phyloP scores from a whole-genome alignment of 2,797 vertebrate species.

The Malurus splendens region DNA sequence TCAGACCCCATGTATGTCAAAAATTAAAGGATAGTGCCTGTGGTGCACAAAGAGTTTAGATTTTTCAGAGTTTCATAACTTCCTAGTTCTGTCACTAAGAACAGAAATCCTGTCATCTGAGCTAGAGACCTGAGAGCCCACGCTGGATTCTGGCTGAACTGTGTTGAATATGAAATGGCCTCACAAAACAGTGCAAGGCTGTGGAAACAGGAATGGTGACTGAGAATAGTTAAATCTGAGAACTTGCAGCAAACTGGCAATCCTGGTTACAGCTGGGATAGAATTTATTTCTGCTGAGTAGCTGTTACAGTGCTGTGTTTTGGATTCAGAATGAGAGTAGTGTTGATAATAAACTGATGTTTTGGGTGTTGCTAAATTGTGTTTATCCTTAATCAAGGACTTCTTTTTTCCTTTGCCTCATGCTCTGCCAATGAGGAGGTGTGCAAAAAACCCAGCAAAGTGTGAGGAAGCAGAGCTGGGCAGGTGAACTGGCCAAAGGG shows the following conservation, averaged over 20 bases:
- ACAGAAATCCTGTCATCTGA: not conserved
- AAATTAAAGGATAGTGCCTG: not conserved
- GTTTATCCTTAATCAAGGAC: not conserved
- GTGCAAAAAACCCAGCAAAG: not conserved
- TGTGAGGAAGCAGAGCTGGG: not conserved
- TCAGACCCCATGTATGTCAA: not conserved
- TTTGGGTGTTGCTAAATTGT: not conserved
- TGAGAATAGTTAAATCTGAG: not conserved
- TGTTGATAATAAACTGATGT: not conserved
- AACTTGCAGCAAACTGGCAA: not conserved
- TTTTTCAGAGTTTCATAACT: not conserved
- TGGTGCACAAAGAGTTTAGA: not conserved
- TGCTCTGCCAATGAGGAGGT: not conserved
- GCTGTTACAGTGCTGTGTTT: not conserved
- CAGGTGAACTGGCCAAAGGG: not conserved
- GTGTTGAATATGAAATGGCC: not conserved
- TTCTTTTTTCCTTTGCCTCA: not conserved
- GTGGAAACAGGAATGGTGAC: not conserved
- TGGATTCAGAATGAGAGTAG: not conserved
- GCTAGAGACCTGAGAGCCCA: not conserved
- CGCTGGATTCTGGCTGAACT: fast-evolving
- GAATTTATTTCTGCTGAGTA: not conserved
- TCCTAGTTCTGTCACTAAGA: not conserved
- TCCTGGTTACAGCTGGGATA: not conserved
- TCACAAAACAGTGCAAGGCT: not conserved